Base-by-base conservation (phyloP, 2,888 invertebrate genomes). In the Julus scandinavius region DNA sequence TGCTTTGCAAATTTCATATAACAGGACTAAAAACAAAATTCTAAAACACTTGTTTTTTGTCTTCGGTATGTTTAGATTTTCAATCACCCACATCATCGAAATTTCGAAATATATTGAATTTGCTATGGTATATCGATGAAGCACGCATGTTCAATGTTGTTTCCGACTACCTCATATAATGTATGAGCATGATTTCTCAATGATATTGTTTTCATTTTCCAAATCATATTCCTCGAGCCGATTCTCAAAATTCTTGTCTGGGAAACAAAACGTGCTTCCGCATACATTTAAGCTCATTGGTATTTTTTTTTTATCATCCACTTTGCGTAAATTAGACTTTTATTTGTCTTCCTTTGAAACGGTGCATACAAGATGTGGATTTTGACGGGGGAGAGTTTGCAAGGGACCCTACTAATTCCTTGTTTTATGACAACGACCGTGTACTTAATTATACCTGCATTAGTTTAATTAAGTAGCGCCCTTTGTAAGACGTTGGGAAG, bases 401-500 rank as follows among this genome's bases (percentile, higher is more conserved):
- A 72, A 20, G 20, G 63, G 63, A 9, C 63, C 58, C 58, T 2
- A n/a, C 3, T n/a, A n/a, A n/a, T 58, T 15, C 58, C 63, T 29
- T 7, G 63, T 72, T 72, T 72, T 72, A 72, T 29, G 63, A 72
- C 63, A 72, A 20, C 20, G 63, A 72, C 63, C 20, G 20, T 29
- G 63, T 20, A 17, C 63, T 72, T 72, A 72, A 72, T 72, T 72
- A 20, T 72, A 11, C 63, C 9, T 72, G 63, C 20, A 72, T 72
- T 72, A 72, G 20, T 72, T 72, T 20, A 72, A 72, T 72, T 72
- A 72, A 20, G 58, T 63, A 29, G 63, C 20, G 20, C 63, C 63
- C 63, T 72, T 20, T 29, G 58, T 58, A 58, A 58, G 58, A 58
- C 58, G 58, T 58, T 5, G 58, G n/a, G 58, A n/a, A 17, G 6